phyloP scores from a whole-genome alignment of 2,113 vertebrate genomes.

The Calonectris borealis region DNA sequence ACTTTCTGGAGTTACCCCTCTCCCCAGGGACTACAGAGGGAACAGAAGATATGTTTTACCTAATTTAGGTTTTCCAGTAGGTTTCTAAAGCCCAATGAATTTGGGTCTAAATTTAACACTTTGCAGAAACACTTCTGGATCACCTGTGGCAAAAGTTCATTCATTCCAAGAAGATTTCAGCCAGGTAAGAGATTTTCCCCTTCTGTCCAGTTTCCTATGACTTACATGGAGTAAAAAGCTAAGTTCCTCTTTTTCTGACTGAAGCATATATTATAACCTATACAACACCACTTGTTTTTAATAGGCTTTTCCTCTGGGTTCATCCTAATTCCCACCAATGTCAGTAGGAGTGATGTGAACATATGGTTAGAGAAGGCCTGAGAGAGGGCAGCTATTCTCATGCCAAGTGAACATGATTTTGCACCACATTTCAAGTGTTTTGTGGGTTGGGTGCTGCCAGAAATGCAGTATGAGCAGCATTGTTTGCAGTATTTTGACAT shows the following conservation, averaged over 20 bases:
- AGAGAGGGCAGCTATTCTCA: slow-evolving; percentile 30
- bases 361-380: slow-evolving; percentile 38
- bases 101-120: not conserved
- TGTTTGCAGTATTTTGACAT: slow-evolving; percentile 50
- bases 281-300: not conserved
- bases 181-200: not conserved
- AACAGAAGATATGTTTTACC: not conserved
- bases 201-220: not conserved
- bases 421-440: not conserved
- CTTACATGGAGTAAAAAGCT: not conserved
- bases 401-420: slow-evolving; percentile 33
- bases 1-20: not conserved
- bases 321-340: not conserved
- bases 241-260: not conserved
- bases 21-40: not conserved
- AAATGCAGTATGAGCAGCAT: not conserved
- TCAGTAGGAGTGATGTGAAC: slow-evolving; percentile 54
- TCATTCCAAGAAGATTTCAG: not conserved
- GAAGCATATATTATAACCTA: not conserved
- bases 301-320: slow-evolving; percentile 15
- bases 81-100: not conserved
- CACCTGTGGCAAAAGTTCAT: not conserved
- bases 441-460: not conserved
- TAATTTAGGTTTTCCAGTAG: not conserved
- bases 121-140: not conserved